These are phyloP conservation scores for Nettapus auritus DNA, from an alignment of 2,113 vertebrate species.

Conservation along the genomic window DNA sequence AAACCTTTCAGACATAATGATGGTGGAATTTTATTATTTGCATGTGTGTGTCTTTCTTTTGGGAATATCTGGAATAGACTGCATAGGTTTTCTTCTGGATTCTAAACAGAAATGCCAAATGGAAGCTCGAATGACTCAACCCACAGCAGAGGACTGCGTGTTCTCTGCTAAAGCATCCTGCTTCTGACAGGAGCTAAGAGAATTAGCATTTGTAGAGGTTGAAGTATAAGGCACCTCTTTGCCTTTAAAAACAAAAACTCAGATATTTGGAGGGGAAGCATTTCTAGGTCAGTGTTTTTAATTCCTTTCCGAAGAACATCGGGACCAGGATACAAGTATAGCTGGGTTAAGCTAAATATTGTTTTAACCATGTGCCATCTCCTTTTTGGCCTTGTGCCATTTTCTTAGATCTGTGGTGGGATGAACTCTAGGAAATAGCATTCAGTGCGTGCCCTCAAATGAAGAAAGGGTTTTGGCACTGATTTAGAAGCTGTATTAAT, in stretches of 20 bases:
- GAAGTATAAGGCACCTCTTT: neutral
- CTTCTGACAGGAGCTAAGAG: neutral
- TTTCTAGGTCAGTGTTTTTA: neutral
- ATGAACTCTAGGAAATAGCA: neutral
- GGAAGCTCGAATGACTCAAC: neutral
- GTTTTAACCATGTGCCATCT: no score
- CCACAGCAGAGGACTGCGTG: accelerated
- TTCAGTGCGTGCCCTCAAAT: neutral
- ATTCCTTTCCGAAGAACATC: neutral
- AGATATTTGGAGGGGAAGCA: neutral
- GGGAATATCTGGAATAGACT: neutral
- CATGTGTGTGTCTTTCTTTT: neutral
- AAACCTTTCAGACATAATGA: neutral
- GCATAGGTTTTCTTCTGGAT: neutral
- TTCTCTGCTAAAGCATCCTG: neutral
- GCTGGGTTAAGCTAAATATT: neutral
- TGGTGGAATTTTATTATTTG: neutral
- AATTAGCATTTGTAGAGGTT: neutral
- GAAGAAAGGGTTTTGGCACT: neutral
- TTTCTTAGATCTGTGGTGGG: neutral
- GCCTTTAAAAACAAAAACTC: neutral
- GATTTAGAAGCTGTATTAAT: neutral
- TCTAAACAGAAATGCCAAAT: neutral
- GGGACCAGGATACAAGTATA: neutral
- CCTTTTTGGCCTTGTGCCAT: neutral